phyloP scores from a whole-genome alignment of 2,797 vertebrate genomes.

The Orestias chungarensis region DNA sequence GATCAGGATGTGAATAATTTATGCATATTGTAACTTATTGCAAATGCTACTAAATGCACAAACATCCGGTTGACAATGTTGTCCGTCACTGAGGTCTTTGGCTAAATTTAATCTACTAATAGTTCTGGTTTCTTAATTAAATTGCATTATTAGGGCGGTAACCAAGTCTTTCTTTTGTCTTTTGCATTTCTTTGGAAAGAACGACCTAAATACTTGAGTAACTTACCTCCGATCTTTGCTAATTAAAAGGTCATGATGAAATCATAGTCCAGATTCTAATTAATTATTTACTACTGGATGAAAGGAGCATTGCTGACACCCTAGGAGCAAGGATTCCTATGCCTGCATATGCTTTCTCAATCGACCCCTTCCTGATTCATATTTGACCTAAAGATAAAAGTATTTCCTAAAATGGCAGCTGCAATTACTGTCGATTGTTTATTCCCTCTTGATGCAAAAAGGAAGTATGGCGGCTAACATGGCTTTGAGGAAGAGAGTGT shows the following conservation, averaged over 20 bases:
- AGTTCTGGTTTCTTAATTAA: background rate
- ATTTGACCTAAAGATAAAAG: constrained; percentile 49
- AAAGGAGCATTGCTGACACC: background rate
- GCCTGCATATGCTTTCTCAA: background rate
- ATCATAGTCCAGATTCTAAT: background rate
- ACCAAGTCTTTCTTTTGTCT: background rate
- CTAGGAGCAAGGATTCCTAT: background rate
- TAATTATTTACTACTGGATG: constrained; percentile 21
- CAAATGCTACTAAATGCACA: background rate
- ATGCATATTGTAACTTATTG: background rate
- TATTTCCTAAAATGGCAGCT: constrained; percentile 36
- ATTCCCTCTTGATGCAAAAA: constrained; percentile 22
- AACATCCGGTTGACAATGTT: background rate
- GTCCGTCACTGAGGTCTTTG: background rate
- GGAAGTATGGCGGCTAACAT: constrained; percentile 13
- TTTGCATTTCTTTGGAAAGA: background rate
- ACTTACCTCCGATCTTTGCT: background rate
- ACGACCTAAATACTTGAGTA: background rate
- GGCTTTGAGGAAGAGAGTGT: constrained; percentile 37
- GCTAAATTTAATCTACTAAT: background rate
- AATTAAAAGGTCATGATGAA: constrained; percentile 7
- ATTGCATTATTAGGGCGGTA: background rate
- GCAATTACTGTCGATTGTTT: constrained; percentile 33
- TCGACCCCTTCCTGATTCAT: constrained; percentile 41
- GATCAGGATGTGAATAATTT: no score